These are phyloP conservation scores for Encarsia formosa DNA, from an alignment of 2,888 invertebrate species.

Conservation along the genomic window DNA sequence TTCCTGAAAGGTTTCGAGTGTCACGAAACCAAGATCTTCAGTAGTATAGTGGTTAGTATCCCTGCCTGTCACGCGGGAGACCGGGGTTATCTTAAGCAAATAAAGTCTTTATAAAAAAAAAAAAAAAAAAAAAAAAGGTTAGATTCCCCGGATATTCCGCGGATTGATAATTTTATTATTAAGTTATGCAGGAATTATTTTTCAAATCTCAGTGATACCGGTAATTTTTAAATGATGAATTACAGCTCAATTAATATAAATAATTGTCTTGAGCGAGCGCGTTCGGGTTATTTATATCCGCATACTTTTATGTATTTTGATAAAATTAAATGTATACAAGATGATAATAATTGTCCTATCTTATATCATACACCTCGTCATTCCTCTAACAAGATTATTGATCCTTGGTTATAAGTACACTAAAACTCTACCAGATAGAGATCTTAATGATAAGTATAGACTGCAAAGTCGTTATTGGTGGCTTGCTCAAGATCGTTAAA, in stretches of 20 bases:
- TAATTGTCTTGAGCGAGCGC: background rate
- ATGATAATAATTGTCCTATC: too few relatives aligned
- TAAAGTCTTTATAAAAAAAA: too few relatives aligned
- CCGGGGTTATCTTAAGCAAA: too few relatives aligned
- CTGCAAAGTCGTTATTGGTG: too few relatives aligned
- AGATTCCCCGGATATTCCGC: too few relatives aligned
- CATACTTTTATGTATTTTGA: background rate
- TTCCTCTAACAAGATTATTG: background rate
- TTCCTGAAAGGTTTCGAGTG: too few relatives aligned
- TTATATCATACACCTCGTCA: background rate
- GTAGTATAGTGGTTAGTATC: constrained; percentile 47
- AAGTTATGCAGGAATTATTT: too few relatives aligned
- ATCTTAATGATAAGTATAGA: background rate
- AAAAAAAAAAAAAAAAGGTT: too few relatives aligned
- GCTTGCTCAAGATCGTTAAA: background rate
- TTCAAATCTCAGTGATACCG: too few relatives aligned
- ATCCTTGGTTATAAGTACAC: background rate
- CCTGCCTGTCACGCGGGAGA: constrained; percentile 48
- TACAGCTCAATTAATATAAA: constrained; percentile 14
- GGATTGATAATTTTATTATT: too few relatives aligned
- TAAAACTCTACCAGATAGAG: background rate
- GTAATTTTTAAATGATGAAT: too few relatives aligned
- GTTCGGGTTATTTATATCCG: background rate
- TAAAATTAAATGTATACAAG: background rate
- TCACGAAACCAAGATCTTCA: constrained; percentile 28